Base-by-base conservation (phyloP, 2,797 vertebrate species). In the Cryptoprocta ferox region DNA sequence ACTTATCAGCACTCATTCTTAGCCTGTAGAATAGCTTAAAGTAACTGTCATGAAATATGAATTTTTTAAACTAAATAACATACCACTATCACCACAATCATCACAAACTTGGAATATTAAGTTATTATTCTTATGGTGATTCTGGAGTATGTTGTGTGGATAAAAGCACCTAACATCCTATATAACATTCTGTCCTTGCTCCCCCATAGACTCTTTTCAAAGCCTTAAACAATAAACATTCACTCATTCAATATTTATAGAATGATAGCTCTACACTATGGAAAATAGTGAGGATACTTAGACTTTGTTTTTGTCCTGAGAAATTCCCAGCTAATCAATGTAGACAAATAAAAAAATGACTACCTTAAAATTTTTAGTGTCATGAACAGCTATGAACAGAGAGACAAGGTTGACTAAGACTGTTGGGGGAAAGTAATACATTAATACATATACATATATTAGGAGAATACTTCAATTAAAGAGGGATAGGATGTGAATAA, bases 221-320 rank as follows among this genome's bases (percentile, higher is more conserved):
- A 94, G 21, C 18, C 37, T 85, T 68, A 80, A 90, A 53, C 18
- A 80, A 45, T 48, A 59, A 84, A 81, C 21, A 45, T 45, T 50
- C 35, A 89, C 56, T 83, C 18, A 61, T 39, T 71, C 1, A 92
- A 21, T 85, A 63, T 76, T 93, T 82, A 50, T 42, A 85, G 39
- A 28, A 37, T 85, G 42, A 92, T 10, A 89, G 12, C 13, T 89
- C 42, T 85, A 35, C 18, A 65, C 30, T 65, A 16, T 66, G 30
- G 56, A 73, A 84, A 89, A 65, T 13, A 73, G 35, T 82, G 8
- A 24, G 12, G 12, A 68, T 30, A 68, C 18, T 93, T 81, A 53
- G 61, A 90, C 76, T 87, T 88, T 83, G 10, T n/a, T 80, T 42
- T 94, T 95, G 42, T 73, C n/a, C 8, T 87, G 76, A 90, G 18